Base-by-base conservation (phyloP, 2,113 vertebrate genomes). In the Lethenteron camtschaticum region DNA sequence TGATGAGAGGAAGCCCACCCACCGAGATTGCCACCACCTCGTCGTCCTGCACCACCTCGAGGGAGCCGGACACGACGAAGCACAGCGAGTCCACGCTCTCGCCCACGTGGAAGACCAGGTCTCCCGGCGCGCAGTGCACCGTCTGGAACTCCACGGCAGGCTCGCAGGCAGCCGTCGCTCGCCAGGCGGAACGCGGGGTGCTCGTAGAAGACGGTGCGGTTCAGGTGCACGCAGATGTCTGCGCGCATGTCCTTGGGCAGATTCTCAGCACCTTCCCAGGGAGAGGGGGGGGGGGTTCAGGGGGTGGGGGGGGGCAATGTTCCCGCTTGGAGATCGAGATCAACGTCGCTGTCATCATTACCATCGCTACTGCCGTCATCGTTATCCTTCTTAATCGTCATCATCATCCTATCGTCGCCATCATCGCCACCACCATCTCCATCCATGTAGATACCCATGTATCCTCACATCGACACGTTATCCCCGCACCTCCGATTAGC, bases 191-290 rank as follows among this genome's bases (percentile, higher is more conserved):
- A 66, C 63, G 63, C 63, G n/a, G 63, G 63, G 63, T 66, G 63
- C n/a, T 66, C 63, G n/a, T 66, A 16, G 63, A 66, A 66, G 63
- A 66, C 63, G n/a, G n/a, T n/a, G n/a, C 63, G n/a, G 63, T 66
- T 66, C n/a, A 66, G 63, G 63, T 66, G 63, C 9, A 66, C 63
- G 63, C 63, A 66, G 63, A 66, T 66, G 63, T 66, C 63, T 66
- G 63, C 63, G n/a, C 63, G n/a, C 92, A 96, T 96, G 77, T 96
- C 92, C 75, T 96, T 96, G 10, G 92, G 80, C 90, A 96, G 76
- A 95, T 95, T 9, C 87, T 90, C n/a, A 66, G 63, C 63, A 66
- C 63, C 63, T 66, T n/a, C 63, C 63, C 63, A 41, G 41, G 41
- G 41, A 41, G 41, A 1, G 3, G 41, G 2, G 41, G 41, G 41